phyloP scores from a whole-genome alignment of 2,113 vertebrate genomes.

The Crotalus tigris region DNA sequence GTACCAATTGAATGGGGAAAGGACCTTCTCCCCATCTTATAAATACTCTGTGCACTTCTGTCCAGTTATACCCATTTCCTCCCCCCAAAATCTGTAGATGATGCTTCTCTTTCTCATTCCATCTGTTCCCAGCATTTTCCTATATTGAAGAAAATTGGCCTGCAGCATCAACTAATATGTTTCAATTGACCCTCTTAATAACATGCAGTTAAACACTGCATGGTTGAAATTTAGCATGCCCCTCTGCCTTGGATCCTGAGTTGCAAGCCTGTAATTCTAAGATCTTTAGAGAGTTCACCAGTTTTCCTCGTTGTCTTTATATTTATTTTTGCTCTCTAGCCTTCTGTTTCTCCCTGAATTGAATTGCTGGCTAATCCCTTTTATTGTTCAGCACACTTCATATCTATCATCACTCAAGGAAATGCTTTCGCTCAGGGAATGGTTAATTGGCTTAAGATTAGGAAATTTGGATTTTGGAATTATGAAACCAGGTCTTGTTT shows the following conservation, averaged over 20 bases:
- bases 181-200: not conserved
- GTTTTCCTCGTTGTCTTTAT: fast-evolving
- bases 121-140: not conserved
- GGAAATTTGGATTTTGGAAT: constrained; percentile 2
- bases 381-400: fast-evolving
- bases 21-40: not conserved
- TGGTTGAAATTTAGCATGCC: not conserved
- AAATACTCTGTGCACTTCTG: not conserved
- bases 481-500: not conserved
- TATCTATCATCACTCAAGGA: not conserved
- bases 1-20: not conserved
- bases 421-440: not conserved
- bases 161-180: not conserved
- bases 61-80: not conserved
- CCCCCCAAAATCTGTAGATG: not conserved
- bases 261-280: not conserved
- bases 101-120: not conserved
- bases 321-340: not conserved
- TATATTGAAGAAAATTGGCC: not conserved
- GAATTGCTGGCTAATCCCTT: not conserved
- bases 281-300: not conserved
- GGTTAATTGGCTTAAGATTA: not conserved
- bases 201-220: not conserved
- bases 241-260: not conserved
- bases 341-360: fast-evolving